Evolutionary conservation across 2,113 vertebrate genomes (phyloP).

Genomic region (Bufo bufo): DNA sequence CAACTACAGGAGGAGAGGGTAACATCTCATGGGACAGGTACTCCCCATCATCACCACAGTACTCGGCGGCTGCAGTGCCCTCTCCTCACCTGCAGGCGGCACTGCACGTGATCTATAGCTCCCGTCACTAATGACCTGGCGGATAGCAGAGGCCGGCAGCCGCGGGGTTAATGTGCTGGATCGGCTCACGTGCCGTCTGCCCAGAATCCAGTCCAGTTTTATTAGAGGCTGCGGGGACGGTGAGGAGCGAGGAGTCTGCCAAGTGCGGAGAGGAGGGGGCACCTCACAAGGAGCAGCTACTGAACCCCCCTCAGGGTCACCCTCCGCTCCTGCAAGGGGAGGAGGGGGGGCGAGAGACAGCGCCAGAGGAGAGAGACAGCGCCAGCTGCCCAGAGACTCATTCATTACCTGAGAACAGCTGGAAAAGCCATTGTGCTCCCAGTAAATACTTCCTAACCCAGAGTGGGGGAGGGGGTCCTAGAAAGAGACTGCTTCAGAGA

Average conservation of each 20-base stretch:
- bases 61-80: neutral
- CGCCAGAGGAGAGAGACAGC: neutral
- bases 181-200: neutral
- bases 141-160: neutral
- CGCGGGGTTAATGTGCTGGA: neutral
- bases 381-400: neutral
- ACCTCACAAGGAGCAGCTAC: constrained; percentile 10
- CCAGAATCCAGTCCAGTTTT: constrained; percentile 25
- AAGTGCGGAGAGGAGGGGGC: constrained; percentile 13
- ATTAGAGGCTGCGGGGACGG: constrained; percentile 20
- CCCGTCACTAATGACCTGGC: neutral
- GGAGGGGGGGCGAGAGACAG: neutral
- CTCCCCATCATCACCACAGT: too few relatives aligned
- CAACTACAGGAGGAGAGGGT: too few relatives aligned
- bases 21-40: too few relatives aligned
- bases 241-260: neutral
- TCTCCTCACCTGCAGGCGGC: neutral
- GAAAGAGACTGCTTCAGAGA: neutral
- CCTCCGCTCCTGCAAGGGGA: neutral
- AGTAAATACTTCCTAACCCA: neutral
- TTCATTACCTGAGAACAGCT: constrained; percentile 7
- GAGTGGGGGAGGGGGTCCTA: neutral
- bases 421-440: neutral
- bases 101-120: neutral
- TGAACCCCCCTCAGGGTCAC: neutral